phyloP scores from a whole-genome alignment of 2,797 vertebrate genomes.

The Epinephelus coioides region DNA sequence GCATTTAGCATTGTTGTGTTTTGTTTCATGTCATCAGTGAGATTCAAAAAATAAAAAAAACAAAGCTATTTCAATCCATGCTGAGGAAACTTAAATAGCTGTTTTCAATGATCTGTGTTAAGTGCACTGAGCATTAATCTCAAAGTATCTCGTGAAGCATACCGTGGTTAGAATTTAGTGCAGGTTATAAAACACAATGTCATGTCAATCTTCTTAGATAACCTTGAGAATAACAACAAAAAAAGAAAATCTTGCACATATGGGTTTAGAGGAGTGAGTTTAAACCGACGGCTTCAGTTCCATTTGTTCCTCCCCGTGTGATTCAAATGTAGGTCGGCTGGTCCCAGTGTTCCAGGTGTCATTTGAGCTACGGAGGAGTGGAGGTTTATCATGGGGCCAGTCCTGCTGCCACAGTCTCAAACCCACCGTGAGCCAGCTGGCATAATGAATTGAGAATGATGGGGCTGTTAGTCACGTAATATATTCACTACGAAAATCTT shows the following conservation, averaged over 20 bases:
- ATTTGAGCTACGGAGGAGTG: conserved; percentile 34
- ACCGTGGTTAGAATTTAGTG: background rate
- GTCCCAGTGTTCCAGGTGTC: conserved; percentile 63
- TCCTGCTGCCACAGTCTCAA: conserved; percentile 29
- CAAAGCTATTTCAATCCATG: background rate
- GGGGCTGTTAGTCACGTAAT: too few relatives aligned
- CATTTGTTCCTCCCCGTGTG: conserved; percentile 8
- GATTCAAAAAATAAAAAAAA: background rate
- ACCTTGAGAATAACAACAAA: conserved; percentile 29
- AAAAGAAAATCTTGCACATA: background rate
- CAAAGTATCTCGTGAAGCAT: background rate
- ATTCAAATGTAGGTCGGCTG: conserved; percentile 66
- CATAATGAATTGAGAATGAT: conserved; percentile 28
- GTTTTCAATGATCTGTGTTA: background rate
- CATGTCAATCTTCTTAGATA: background rate
- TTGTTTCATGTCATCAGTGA: background rate
- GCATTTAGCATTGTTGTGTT: background rate
- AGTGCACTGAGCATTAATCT: background rate
- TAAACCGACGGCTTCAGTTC: conserved; percentile 29
- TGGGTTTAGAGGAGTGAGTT: conserved; percentile 1
- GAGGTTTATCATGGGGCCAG: conserved; percentile 16
- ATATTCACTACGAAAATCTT: too few relatives aligned
- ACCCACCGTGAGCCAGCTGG: conserved; percentile 19
- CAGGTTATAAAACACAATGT: background rate
- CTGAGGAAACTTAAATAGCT: too few relatives aligned